Evolutionary conservation across 1,140 invertebrate species (phyloP), one percentile per base, ranked within the genome.

Genomic region (Diachasmimorpha longicaudata): DNA sequence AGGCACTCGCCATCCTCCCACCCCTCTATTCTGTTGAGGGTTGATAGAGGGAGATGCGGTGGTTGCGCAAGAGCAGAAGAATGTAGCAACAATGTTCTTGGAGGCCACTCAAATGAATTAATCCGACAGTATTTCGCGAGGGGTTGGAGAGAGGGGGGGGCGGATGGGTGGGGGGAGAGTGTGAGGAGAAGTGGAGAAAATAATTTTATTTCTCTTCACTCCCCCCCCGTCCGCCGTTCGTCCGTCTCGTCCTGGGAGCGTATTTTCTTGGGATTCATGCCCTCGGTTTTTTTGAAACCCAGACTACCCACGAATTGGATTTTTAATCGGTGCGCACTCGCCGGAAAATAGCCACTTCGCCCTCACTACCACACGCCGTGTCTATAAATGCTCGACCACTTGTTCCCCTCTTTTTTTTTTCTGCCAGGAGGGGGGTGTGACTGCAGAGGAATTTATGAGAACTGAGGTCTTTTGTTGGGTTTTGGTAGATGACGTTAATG

Each of bases 321-420:
- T 88, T 87, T 89, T 89, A 88, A 89, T 89, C 87, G 86, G 83
- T 82, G 86, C 81, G 85, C 87, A 89, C 81, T 89, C 85, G 87
- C 81, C 81, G 87, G 87, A 88, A 89, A 89, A 89, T 89, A 88
- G 86, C 87, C 87, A 88, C 86, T 88, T 86, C 79, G 84, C 79
- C 75, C 82, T 66, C 23, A 9, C 58, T 78, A 82, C 82, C 84
- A 79, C 78, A 79, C 48, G 48, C 69, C 79, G 82, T 76, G 78
- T 85, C 82, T 81, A 84, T 78, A 82, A 85, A 82, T 83, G 81
- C 79, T 78, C 81, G 82, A 83, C 83, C 83, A 83, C 79, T 84
- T 84, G 81, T 83, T 82, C 81, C 76, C 79, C 72, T 68, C 69
- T 67, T 66, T 58, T 68, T 52, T 66, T 16, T n/a, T n/a, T n/a